These are phyloP conservation scores for Xerus inauris DNA, from an alignment of 2,113 vertebrate species.

Conservation along the genomic window DNA sequence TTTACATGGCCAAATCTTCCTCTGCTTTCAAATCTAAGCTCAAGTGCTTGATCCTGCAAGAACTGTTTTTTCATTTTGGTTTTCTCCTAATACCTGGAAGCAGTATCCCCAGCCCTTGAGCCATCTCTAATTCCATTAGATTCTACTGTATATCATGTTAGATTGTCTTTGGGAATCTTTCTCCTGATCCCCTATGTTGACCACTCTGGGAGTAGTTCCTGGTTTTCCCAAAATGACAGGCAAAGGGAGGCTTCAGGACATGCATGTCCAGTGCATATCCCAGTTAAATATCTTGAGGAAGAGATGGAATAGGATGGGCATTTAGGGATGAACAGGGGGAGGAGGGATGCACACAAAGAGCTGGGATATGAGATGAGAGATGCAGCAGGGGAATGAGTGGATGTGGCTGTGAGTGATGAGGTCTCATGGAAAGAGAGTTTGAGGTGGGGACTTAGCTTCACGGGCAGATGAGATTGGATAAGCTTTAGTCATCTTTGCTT, in stretches of 20 bases:
- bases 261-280: not conserved
- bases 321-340: not conserved
- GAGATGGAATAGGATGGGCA: not conserved
- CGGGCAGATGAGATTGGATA: not conserved
- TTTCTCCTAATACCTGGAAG: not conserved
- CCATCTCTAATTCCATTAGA: not conserved
- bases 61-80: conserved; percentile 1
- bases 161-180: not conserved
- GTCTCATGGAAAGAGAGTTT: conserved; percentile 1
- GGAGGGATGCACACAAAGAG: not conserved
- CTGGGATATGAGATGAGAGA: not conserved
- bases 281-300: not conserved
- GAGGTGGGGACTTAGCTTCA: not conserved
- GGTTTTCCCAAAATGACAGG: conserved; percentile 16
- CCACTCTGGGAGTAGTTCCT: not conserved
- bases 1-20: not conserved
- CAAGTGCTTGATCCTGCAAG: not conserved
- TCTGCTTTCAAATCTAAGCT: conserved; percentile 22
- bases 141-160: not conserved
- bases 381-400: not conserved
- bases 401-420: not conserved
- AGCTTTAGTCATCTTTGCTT: conserved; percentile 64
- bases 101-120: not conserved
- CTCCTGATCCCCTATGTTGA: not conserved
- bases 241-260: not conserved